These are phyloP conservation scores for Brachionus plicatilis DNA, from an alignment of 1,140 invertebrate genomes.

Conservation along the genomic window DNA sequence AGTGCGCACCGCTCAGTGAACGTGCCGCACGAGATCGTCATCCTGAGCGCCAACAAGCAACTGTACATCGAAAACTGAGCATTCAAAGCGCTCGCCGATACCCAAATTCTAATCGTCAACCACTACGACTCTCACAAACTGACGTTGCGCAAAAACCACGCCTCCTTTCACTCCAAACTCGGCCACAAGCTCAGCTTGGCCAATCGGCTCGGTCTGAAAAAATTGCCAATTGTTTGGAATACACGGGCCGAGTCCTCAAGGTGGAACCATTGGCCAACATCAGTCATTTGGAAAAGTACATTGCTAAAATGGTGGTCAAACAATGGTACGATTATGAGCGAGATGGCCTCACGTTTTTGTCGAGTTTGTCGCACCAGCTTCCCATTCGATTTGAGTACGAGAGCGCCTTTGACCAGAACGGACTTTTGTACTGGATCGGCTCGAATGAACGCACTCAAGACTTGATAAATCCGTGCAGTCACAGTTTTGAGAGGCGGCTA, in stretches of 20 bases:
- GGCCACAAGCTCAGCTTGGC: conserved; percentile 91
- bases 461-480: conserved; percentile 82
- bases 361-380: conserved; percentile 62
- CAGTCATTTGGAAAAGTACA: conserved; percentile 80
- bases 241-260: conserved; percentile 80
- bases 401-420: conserved; percentile 95
- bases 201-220: conserved; percentile 5
- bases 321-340: conserved; percentile 96
- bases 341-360: conserved; percentile 78
- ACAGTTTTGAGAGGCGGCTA: conserved; percentile 48
- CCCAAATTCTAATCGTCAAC: conserved; percentile 35
- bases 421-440: conserved; percentile 90
- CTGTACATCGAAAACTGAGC: background rate
- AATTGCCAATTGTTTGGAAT: conserved; percentile 71
- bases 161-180: conserved; percentile 94
- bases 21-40: background rate
- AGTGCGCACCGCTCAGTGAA: background rate
- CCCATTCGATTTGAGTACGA: conserved; percentile 68
- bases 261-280: conserved; percentile 96
- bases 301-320: conserved; percentile 87
- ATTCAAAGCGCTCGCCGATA: background rate
- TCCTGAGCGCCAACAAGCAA: background rate
- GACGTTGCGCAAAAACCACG: conserved; percentile 82
- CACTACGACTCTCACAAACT: conserved; percentile 70
- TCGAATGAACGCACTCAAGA: conserved; percentile 87